A percentile compares a stretch with the other conserved stretches of the same genome.
Conservation (phyloP, 2,888 invertebrate species). For the Coenonympha glycerion region DNA sequence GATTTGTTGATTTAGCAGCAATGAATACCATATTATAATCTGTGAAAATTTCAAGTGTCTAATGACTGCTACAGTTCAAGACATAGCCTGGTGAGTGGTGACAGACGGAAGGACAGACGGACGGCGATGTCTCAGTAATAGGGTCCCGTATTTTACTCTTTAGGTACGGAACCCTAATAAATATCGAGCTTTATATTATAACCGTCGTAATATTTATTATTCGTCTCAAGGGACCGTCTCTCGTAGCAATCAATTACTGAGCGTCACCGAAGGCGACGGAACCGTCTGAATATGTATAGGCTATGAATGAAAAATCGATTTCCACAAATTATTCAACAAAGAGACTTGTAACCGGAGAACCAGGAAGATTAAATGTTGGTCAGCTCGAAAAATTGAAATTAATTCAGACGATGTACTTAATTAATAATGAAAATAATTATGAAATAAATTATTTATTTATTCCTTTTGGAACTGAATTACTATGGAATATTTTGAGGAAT, state of each 20-base stretch:
- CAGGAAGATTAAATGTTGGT: conserved; percentile 4
- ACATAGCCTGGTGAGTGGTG: too few relatives aligned
- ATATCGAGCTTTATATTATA: too few relatives aligned
- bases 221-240: conserved; percentile 11
- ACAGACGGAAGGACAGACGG: too few relatives aligned
- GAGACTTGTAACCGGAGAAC: conserved; percentile 9
- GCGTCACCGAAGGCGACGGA: conserved; percentile 19
- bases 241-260: conserved; percentile 24
- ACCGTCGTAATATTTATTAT: conserved; percentile 3
- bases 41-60: too few relatives aligned
- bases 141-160: too few relatives aligned
- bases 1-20: too few relatives aligned
- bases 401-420: background rate
- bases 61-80: too few relatives aligned
- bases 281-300: conserved; percentile 28
- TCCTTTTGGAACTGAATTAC: background rate
- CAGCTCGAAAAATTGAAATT: background rate
- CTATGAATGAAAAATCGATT: conserved; percentile 29
- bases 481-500: background rate
- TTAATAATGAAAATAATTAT: background rate
- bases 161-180: too few relatives aligned
- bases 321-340: conserved; percentile 25
- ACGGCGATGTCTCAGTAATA: too few relatives aligned
- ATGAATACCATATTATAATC: too few relatives aligned
- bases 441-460: conserved; percentile 4